Evolutionary conservation across 2,797 vertebrate species (phyloP).

Genomic region (Moxostoma hubbsi): DNA sequence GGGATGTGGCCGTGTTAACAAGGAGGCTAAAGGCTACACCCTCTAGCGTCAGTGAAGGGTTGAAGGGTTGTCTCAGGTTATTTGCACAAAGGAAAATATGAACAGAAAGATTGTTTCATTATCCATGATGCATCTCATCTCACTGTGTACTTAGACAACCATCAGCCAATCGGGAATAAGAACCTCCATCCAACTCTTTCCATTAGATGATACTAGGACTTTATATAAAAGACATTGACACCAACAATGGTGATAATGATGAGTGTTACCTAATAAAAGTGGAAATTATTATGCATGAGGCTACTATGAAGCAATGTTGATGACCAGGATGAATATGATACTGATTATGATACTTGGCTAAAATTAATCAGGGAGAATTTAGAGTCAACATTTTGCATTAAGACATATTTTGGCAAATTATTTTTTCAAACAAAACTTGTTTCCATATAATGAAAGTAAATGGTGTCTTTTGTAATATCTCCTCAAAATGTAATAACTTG

Average conservation of each 20-base stretch:
- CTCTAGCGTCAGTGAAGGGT: too few relatives aligned
- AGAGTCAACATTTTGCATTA: background rate
- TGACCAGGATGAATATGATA: conserved; percentile 4
- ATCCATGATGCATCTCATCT: background rate
- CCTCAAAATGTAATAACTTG: too few relatives aligned
- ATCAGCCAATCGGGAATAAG: conserved; percentile 23
- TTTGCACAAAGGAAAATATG: conserved; percentile 30
- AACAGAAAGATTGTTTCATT: conserved; percentile 17
- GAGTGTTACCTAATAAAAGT: background rate
- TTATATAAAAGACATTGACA: background rate
- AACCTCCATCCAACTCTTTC: conserved; percentile 5
- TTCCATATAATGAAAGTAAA: too few relatives aligned
- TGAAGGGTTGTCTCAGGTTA: too few relatives aligned
- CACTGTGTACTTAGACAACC: conserved; percentile 2
- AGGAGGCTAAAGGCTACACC: too few relatives aligned
- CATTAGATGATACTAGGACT: conserved; percentile 23
- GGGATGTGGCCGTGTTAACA: too few relatives aligned
- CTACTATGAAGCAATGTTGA: conserved; percentile 1
- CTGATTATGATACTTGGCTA: background rate
- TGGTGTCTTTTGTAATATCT: too few relatives aligned
- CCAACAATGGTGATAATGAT: conserved; percentile 5
- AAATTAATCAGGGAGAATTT: conserved; percentile 17
- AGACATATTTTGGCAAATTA: too few relatives aligned
- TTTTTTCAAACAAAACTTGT: too few relatives aligned
- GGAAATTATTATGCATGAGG: conserved; percentile 17